Percentiles rank a stretch among this genome's conserved stretches.
Conservation (phyloP, 35 echinoderm and acorn worm species). For the Strongylocentrotus purpuratus region DNA sequence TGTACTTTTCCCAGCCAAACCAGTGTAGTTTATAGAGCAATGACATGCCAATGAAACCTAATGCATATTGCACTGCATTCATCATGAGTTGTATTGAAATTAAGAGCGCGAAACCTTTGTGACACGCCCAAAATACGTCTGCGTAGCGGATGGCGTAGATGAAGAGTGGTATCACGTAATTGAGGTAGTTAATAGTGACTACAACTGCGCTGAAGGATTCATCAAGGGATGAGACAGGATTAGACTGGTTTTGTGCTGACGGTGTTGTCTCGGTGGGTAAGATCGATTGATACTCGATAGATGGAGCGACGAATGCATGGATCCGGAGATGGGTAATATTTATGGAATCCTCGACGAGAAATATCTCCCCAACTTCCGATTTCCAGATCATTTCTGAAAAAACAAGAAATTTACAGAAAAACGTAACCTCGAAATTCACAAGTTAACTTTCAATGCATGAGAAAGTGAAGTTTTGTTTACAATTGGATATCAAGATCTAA, state of each 20-base stretch:
- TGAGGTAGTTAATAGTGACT: slow-evolving; percentile 94
- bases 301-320: background rate
- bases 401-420: background rate
- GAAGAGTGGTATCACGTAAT: slow-evolving; percentile 88
- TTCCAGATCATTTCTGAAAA: slow-evolving; percentile 72
- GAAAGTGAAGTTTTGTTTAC: too few species aligned
- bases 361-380: slow-evolving; percentile 70
- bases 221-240: background rate
- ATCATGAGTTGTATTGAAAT: slow-evolving; percentile 83
- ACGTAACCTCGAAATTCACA: background rate
- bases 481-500: too few species aligned
- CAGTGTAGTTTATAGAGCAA: slow-evolving; percentile 87
- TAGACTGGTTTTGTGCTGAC: background rate
- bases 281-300: background rate
- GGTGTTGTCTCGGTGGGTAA: slow-evolving; percentile 34
- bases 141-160: slow-evolving; percentile 91
- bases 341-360: background rate
- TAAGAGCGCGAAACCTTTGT: slow-evolving; percentile 89
- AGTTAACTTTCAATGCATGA: background rate
- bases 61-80: slow-evolving; percentile 82
- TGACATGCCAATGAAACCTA: slow-evolving; percentile 87
- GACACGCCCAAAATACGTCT: slow-evolving; percentile 92
- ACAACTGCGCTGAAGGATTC: slow-evolving; percentile 82
- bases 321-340: background rate
- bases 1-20: slow-evolving; percentile 81